Base-by-base conservation (phyloP, 2,797 vertebrate species). In the Myoxocephalus aenaeus region DNA sequence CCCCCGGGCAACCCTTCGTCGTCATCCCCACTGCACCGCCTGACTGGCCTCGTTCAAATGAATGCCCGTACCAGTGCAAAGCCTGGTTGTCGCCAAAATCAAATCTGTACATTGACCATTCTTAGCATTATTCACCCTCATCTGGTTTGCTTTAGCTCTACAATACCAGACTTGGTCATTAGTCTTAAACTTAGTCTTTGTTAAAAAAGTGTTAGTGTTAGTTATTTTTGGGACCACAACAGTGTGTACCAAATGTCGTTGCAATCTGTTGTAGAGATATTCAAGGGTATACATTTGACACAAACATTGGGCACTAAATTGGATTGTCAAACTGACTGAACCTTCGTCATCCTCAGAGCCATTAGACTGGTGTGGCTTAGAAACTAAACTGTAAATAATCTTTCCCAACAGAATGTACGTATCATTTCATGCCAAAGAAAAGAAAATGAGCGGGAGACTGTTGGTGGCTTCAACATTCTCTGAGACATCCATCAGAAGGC, bases 401-500 rank as follows among this genome's bases (percentile, higher is more conserved):
- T 50, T 14, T 64, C 73, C 50, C n/a, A 46, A 67, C 36, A 75
- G 14, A 70, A 54, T 42, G 27, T 29, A 10, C 27, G 18, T 27
- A 34, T 79, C 57, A 74, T 71, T 73, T 56, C 25, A 70, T 64
- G 58, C 50, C 81, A 59, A 75, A 11, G 27, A 29, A 68, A 57
- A 69, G 32, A 81, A 69, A 81, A 71, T 13, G 25, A 81, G 56
- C 18, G 9, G 40, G 42, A 38, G 58, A 38, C 67, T 50, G 44
- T 29, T 14, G 57, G 62, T 67, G 78, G 77, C 76, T 80, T 83
- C 75, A 80, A 80, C 87, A 82, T 81, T 86, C 79, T 77, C 56
- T 14, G 70, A 77, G 72, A 84, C 72, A 94, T 92, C 87, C 80
- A 84, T 90, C 72, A 81, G 58, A 15, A 66, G 38, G 57, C 58